Percentiles rank a stretch among this genome's conserved stretches.
These are phyloP conservation scores for Catocala fraxini DNA, from an alignment of 2,888 invertebrate species.

Conservation along the genomic window DNA sequence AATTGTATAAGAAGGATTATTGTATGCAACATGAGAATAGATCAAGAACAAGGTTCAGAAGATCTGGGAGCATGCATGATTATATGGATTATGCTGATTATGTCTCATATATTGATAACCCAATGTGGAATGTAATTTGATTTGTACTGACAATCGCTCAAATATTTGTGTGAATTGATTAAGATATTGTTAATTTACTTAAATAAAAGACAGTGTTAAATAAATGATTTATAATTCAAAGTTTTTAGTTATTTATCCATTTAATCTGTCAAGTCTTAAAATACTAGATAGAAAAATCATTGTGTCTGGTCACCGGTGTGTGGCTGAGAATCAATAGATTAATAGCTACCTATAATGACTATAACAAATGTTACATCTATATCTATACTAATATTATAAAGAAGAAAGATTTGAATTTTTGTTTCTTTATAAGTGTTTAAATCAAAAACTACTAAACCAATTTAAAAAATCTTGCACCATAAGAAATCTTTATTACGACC, in stretches of 20 bases:
- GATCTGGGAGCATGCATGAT: constrained; percentile 68
- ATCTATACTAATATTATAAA: no score
- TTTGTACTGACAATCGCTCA: constrained; percentile 8
- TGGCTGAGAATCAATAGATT: no score
- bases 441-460: no score
- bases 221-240: constrained; percentile 8
- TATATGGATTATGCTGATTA: constrained; percentile 74
- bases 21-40: constrained; percentile 48
- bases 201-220: constrained; percentile 20
- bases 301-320: not conserved
- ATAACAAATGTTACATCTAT: not conserved
- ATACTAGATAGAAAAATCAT: no score
- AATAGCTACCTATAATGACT: no score
- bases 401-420: no score
- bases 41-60: constrained; percentile 34
- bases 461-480: no score
- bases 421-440: no score
- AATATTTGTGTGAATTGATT: constrained; percentile 22
- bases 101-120: constrained; percentile 75
- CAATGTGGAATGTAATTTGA: constrained; percentile 68
- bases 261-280: no score
- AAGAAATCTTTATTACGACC: no score
- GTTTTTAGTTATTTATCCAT: not conserved
- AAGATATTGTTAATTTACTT: constrained; percentile 11
- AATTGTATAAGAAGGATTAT: constrained; percentile 64